A percentile compares a stretch with the other conserved stretches of the same genome.
These are phyloP conservation scores for Formicarius rufipectus DNA, from an alignment of 2,113 vertebrate genomes.

Conservation along the genomic window DNA sequence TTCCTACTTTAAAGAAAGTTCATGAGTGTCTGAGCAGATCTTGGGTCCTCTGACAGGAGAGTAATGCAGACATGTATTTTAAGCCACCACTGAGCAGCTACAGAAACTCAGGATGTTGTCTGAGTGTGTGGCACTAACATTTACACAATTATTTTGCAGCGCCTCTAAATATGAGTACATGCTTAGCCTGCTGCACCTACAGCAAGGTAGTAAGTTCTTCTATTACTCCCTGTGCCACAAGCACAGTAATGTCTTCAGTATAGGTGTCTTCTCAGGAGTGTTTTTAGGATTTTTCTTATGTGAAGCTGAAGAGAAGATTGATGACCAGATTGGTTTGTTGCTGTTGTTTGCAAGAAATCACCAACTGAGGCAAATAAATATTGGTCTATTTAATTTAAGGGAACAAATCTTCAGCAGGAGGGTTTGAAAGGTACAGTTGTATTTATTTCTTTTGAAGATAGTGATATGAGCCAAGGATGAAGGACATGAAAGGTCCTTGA, in stretches of 20 bases:
- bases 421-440: background rate
- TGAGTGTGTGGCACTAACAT: background rate
- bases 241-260: background rate
- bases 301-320: background rate
- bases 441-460: background rate
- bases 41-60: background rate
- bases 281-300: background rate
- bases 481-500: background rate
- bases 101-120: background rate
- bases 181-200: background rate
- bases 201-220: background rate
- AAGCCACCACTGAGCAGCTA: background rate
- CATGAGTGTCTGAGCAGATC: background rate
- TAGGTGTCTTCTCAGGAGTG: background rate
- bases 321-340: background rate
- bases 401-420: background rate
- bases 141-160: background rate
- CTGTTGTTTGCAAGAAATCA: background rate
- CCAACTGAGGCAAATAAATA: background rate
- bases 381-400: background rate
- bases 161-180: background rate
- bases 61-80: background rate
- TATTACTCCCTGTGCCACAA: background rate
- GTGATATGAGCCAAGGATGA: background rate
- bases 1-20: conserved; percentile 6